Evolutionary conservation across 1,140 invertebrate species (phyloP).

Genomic region (Notospermus geniculatus): DNA sequence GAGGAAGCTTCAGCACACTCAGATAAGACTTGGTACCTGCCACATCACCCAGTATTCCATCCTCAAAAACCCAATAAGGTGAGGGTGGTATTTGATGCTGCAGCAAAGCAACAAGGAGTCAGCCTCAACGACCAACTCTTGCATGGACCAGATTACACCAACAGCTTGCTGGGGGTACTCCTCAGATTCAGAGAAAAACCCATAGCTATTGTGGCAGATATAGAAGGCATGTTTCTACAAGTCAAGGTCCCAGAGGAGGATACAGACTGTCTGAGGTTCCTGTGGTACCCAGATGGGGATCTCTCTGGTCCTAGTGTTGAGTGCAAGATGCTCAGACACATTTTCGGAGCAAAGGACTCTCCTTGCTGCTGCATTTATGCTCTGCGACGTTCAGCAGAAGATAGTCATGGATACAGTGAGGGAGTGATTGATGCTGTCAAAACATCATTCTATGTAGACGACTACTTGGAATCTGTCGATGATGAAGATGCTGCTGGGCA

Average conservation of each 20-base stretch:
- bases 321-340: slow-evolving; percentile 24
- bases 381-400: slow-evolving; percentile 18
- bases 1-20: not conserved
- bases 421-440: slow-evolving; percentile 11
- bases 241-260: slow-evolving; percentile 18
- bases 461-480: slow-evolving; percentile 14
- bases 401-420: not conserved
- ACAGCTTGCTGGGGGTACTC: slow-evolving; percentile 28
- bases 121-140: slow-evolving; percentile 34
- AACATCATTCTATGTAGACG: slow-evolving; percentile 27
- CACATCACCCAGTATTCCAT: slow-evolving; percentile 25
- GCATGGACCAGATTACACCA: slow-evolving; percentile 49
- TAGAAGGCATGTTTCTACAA: slow-evolving; percentile 29
- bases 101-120: slow-evolving; percentile 21
- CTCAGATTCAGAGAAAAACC: slow-evolving; percentile 24
- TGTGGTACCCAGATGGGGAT: slow-evolving; percentile 23
- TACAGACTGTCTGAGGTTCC: slow-evolving; percentile 18
- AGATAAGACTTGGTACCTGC: slow-evolving; percentile 24
- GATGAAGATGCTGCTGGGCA: slow-evolving; percentile 10
- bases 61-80: slow-evolving; percentile 24
- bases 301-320: slow-evolving; percentile 10
- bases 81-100: slow-evolving; percentile 29
- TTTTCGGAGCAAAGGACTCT: slow-evolving; percentile 26
- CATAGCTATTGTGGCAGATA: slow-evolving; percentile 26
- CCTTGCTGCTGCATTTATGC: slow-evolving; percentile 22